Conservation (phyloP, 1,140 invertebrate species). For the Zelostemma sp. region DNA sequence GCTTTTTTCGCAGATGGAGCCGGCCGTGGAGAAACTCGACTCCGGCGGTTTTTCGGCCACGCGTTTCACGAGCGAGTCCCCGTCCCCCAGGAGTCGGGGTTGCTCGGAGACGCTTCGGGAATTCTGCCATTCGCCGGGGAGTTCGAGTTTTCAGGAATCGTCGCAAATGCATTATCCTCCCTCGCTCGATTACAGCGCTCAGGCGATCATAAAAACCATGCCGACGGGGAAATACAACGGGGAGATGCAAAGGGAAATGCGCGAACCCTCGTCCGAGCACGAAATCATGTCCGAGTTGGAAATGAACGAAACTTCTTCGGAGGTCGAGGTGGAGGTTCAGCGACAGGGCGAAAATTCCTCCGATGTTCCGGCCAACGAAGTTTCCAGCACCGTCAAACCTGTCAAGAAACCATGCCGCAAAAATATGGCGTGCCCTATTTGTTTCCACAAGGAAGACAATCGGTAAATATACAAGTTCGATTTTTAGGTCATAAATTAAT, state of each 20-base stretch:
- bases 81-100: slow-evolving; percentile 38
- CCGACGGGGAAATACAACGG: background rate
- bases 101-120: slow-evolving; percentile 31
- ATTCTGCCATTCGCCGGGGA: slow-evolving; percentile 48
- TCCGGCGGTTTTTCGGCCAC: slow-evolving; percentile 47
- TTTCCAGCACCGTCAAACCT: background rate
- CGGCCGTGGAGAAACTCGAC: slow-evolving; percentile 49
- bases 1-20: slow-evolving; percentile 35
- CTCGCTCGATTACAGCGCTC: slow-evolving; percentile 32
- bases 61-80: slow-evolving; percentile 49
- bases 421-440: background rate
- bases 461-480: too few species aligned
- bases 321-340: background rate
- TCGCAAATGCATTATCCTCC: slow-evolving; percentile 11
- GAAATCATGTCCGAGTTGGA: background rate
- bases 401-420: background rate
- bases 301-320: background rate
- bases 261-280: background rate
- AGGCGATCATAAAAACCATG: slow-evolving; percentile 3
- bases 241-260: background rate
- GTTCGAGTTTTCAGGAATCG: slow-evolving; percentile 4
- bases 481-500: too few species aligned
- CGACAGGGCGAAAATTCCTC: background rate
- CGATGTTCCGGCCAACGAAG: background rate
- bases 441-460: too few species aligned